These are phyloP conservation scores for Cyclopterus lumpus DNA, from an alignment of 2,797 vertebrate genomes.

Conservation along the genomic window DNA sequence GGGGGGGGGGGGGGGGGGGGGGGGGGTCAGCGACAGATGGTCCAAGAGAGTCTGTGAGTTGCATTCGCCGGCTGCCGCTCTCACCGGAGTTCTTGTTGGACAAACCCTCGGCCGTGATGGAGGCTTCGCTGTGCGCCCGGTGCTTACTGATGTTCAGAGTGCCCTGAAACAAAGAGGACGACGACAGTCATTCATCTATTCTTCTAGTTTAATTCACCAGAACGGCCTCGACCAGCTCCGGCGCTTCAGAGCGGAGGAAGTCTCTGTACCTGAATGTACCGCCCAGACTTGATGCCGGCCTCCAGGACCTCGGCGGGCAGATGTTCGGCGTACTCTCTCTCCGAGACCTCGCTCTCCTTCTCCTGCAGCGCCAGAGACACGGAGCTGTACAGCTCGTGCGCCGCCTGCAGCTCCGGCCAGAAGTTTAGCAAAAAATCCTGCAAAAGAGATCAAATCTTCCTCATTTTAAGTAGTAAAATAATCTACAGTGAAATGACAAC, in stretches of 20 bases:
- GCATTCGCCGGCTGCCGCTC: background rate
- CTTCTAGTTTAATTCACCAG: background rate
- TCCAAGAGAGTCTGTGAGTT: background rate
- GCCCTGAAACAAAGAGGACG: conserved; percentile 81
- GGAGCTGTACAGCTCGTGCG: conserved; percentile 89
- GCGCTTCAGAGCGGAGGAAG: no score
- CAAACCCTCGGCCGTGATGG: conserved; percentile 85
- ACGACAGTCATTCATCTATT: no score
- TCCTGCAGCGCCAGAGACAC: conserved; percentile 88
- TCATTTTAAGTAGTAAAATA: no score
- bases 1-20: background rate
- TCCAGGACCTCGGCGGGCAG: conserved; percentile 88
- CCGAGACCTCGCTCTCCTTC: conserved; percentile 86
- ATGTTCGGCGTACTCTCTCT: conserved; percentile 91
- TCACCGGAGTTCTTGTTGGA: conserved; percentile 87
- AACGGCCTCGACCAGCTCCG: no score
- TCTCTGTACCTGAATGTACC: conserved; percentile 90
- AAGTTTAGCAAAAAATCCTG: conserved; percentile 90
- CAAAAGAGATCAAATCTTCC: no score
- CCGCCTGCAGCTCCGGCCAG: conserved; percentile 89
- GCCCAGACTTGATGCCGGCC: conserved; percentile 94
- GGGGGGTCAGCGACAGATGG: background rate
- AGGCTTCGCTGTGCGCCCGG: conserved; percentile 90
- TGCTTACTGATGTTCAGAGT: conserved; percentile 92
- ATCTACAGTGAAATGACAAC: no score